These are phyloP conservation scores for Lucilia cuprina DNA, from an alignment of 1,140 invertebrate species.

Conservation along the genomic window DNA sequence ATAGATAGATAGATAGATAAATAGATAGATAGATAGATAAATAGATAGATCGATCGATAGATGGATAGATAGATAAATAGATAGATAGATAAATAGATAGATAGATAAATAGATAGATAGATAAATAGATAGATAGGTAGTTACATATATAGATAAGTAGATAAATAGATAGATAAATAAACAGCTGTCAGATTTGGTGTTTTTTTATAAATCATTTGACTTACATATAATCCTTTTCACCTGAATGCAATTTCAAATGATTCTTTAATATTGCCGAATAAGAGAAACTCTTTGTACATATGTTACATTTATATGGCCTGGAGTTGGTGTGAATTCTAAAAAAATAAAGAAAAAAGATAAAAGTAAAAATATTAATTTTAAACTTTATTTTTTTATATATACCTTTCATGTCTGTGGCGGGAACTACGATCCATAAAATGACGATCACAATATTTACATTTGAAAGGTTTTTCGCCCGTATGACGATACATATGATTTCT, in stretches of 20 bases:
- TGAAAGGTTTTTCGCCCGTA: conserved; percentile 55
- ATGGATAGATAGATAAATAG: no score
- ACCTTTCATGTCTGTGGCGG: conserved; percentile 54
- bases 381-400: neutral
- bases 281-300: conserved; percentile 69
- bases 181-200: no score
- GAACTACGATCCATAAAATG: conserved; percentile 58
- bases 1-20: no score
- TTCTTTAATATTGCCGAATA: conserved; percentile 62
- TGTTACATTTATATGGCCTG: conserved; percentile 66
- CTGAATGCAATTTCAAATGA: conserved; percentile 51
- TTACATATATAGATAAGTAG: no score
- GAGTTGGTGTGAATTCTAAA: conserved; percentile 67
- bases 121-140: no score
- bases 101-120: no score
- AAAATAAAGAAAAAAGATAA: neutral
- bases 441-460: conserved; percentile 53
- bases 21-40: no score
- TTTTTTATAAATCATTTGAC: neutral
- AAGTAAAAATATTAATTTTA: neutral
- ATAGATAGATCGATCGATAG: no score
- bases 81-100: no score
- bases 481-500: conserved; percentile 55
- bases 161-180: no score
- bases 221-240: conserved; percentile 52